phyloP scores from a whole-genome alignment of 92 coral and sea anemone species.

The Nematostella vectensis region DNA sequence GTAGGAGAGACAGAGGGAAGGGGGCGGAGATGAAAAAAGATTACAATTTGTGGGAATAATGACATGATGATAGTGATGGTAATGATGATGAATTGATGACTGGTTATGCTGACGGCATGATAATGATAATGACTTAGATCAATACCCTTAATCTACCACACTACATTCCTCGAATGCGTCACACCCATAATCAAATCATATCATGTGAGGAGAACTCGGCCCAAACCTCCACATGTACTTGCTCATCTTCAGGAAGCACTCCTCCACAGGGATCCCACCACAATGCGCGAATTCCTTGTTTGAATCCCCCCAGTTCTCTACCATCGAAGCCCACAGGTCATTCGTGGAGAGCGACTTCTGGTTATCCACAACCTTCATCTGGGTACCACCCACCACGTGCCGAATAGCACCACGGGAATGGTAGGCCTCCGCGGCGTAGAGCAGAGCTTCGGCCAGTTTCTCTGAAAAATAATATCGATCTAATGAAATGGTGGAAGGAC shows the following conservation, averaged over 20 bases:
- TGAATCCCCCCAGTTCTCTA: slow-evolving; percentile 79
- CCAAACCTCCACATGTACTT: slow-evolving; percentile 48
- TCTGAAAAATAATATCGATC: slow-evolving; percentile 11
- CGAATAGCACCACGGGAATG: slow-evolving; percentile 75
- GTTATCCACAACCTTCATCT: slow-evolving; percentile 26
- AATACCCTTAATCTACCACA: too few species aligned
- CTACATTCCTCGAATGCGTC: too few species aligned
- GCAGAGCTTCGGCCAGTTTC: slow-evolving; percentile 31
- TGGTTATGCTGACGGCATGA: too few species aligned
- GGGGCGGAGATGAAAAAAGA: too few species aligned
- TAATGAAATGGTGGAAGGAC: too few species aligned
- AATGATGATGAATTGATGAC: too few species aligned
- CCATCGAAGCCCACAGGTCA: slow-evolving; percentile 75
- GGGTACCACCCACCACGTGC: slow-evolving; percentile 63
- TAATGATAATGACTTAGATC: too few species aligned
- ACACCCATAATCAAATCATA: too few species aligned
- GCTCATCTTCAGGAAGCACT: slow-evolving; percentile 64
- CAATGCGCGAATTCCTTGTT: slow-evolving; percentile 52
- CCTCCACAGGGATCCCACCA: background rate
- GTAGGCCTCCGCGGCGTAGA: slow-evolving; percentile 76
- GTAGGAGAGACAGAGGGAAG: too few species aligned
- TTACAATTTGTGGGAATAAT: too few species aligned
- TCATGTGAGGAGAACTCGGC: too few species aligned
- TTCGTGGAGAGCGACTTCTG: slow-evolving; percentile 1
- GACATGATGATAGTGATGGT: too few species aligned